phyloP scores from a whole-genome alignment of 1,140 invertebrate species.

The Halesus radiatus region DNA sequence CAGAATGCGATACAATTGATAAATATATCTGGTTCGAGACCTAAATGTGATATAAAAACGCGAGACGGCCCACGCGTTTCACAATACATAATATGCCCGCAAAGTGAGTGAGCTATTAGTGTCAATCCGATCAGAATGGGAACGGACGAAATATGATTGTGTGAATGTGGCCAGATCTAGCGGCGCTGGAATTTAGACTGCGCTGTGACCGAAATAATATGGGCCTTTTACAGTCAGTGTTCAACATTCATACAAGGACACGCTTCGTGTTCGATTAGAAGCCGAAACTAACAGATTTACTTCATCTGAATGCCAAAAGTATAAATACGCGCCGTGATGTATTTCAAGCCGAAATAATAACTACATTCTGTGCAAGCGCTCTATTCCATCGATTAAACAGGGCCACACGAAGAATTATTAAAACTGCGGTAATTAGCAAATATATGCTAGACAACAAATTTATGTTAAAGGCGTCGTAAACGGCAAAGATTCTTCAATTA shows the following conservation, averaged over 20 bases:
- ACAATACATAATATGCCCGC: conserved; percentile 51
- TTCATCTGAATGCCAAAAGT: too few species aligned
- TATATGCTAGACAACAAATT: too few species aligned
- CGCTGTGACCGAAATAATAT: conserved; percentile 26
- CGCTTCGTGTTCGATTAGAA: background rate
- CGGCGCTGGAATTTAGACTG: conserved; percentile 40
- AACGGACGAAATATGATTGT: conserved; percentile 55
- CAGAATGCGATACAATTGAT: conserved; percentile 34
- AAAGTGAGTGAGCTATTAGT: conserved; percentile 52
- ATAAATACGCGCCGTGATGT: too few species aligned
- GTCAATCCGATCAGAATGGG: conserved; percentile 54
- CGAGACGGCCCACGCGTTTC: conserved; percentile 43
- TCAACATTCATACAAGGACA: background rate
- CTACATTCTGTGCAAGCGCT: too few species aligned
- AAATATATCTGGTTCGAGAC: conserved; percentile 30
- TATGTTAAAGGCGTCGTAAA: too few species aligned
- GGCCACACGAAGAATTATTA: too few species aligned
- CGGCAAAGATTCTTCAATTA: too few species aligned
- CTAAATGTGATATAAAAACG: conserved; percentile 36
- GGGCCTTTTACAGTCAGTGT: conserved; percentile 9
- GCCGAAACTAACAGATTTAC: too few species aligned
- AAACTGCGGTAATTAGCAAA: too few species aligned
- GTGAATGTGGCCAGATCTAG: conserved; percentile 32
- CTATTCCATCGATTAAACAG: too few species aligned
- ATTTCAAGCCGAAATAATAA: too few species aligned